Conservation (phyloP, 2,888 invertebrate species). For the Megalurothrips usitatus region DNA sequence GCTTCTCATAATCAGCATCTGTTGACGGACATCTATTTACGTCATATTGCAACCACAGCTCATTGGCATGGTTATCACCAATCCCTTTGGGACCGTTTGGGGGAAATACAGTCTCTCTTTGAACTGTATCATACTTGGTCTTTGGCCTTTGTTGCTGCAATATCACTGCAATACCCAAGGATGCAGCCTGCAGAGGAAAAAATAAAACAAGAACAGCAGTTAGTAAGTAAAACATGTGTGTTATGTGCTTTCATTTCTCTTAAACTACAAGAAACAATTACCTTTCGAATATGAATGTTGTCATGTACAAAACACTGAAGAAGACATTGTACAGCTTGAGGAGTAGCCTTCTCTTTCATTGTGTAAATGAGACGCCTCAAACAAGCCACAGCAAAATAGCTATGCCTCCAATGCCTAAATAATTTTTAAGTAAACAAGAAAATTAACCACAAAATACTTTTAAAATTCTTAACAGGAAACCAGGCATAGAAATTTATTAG, state of each 20-base stretch:
- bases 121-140: conserved; percentile 53
- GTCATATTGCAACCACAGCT: conserved; percentile 70
- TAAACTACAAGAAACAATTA: conserved; percentile 32
- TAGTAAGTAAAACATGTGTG: not conserved
- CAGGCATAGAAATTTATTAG: not conserved
- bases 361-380: conserved; percentile 54
- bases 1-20: conserved; percentile 69
- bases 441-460: conserved; percentile 18
- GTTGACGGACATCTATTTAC: conserved; percentile 56
- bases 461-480: conserved; percentile 3
- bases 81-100: conserved; percentile 36
- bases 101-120: conserved; percentile 44
- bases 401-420: conserved; percentile 75
- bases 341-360: conserved; percentile 52
- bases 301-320: conserved; percentile 66
- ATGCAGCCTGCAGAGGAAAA: not conserved
- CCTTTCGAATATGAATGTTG: conserved; percentile 70
- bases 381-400: conserved; percentile 68
- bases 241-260: not conserved
- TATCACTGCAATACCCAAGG: not conserved
- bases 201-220: not conserved
- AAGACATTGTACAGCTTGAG: conserved; percentile 60
- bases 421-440: conserved; percentile 33
- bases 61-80: conserved; percentile 62
- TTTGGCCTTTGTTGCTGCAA: conserved; percentile 61